Conservation (phyloP, 2,113 vertebrate genomes). For the Odontesthes bonariensis region DNA sequence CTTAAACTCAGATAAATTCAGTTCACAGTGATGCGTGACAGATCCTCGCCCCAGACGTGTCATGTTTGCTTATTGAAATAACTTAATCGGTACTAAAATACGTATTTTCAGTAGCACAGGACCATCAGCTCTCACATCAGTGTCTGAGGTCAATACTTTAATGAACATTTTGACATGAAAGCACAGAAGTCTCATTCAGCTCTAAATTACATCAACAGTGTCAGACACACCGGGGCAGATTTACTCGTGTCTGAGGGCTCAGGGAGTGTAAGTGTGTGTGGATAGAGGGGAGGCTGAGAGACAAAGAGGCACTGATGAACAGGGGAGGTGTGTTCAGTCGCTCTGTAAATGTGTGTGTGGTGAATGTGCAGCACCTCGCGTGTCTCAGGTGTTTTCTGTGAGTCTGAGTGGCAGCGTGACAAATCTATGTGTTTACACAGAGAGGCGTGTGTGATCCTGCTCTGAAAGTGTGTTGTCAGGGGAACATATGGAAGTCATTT, state of each 20-base stretch:
- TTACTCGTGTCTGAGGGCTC: background rate
- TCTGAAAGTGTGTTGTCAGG: conserved; percentile 3
- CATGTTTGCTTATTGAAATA: background rate
- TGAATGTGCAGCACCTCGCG: background rate
- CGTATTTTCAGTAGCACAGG: background rate
- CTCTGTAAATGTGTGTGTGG: background rate
- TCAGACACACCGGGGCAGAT: background rate
- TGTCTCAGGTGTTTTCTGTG: conserved; percentile 6
- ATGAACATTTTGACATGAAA: background rate
- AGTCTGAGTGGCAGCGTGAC: conserved; percentile 8
- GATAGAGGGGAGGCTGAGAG: background rate
- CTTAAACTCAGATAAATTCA: background rate
- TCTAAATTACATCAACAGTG: conserved; percentile 5
- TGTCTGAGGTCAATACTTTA: conserved; percentile 3
- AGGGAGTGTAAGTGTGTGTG: background rate
- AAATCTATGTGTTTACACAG: conserved; percentile 26
- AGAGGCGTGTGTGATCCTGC: conserved; percentile 12
- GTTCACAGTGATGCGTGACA: too few relatives aligned
- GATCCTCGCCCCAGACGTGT: background rate
- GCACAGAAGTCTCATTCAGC: conserved; percentile 8
- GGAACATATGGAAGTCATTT: conserved; percentile 42
- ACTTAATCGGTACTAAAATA: background rate
- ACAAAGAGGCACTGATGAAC: conserved; percentile 52
- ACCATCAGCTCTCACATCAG: conserved; percentile 3
- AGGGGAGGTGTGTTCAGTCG: background rate